A percentile compares a stretch with the other conserved stretches of the same genome.
Conservation (phyloP, 2,113 vertebrate genomes). For the Periophthalmodon schlosseri region DNA sequence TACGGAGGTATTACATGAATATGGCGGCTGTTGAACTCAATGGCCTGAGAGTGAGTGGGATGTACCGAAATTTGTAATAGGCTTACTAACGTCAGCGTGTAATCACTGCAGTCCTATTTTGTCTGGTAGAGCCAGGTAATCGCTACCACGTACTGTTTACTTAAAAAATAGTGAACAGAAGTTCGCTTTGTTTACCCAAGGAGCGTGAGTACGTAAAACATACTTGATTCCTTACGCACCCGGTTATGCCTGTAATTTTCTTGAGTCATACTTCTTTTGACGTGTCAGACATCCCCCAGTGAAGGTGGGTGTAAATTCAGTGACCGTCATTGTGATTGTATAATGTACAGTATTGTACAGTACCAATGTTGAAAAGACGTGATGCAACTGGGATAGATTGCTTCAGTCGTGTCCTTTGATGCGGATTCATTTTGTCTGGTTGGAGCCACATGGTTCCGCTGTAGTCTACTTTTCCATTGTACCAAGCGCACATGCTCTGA, state of each 20-base stretch:
- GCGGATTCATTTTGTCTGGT: background rate
- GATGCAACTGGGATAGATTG: background rate
- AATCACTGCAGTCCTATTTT: background rate
- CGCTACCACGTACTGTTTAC: background rate
- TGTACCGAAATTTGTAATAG: background rate
- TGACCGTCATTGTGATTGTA: no score
- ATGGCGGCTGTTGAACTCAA: background rate
- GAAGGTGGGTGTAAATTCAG: background rate
- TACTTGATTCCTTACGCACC: background rate
- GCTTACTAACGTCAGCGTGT: background rate
- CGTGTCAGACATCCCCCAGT: no score
- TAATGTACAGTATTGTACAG: background rate
- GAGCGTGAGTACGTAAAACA: background rate
- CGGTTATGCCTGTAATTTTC: background rate
- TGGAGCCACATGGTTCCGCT: constrained; percentile 16
- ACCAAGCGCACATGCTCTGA: constrained; percentile 15
- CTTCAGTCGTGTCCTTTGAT: background rate
- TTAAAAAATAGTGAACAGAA: background rate
- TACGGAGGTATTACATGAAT: background rate
- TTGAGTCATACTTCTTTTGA: background rate
- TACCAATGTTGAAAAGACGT: background rate
- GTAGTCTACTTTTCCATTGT: background rate
- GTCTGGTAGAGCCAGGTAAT: background rate
- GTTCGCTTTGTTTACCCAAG: background rate
- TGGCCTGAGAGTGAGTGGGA: background rate